Base-by-base conservation (phyloP, 2,797 vertebrate species). In the Anabacerthia variegaticeps region DNA sequence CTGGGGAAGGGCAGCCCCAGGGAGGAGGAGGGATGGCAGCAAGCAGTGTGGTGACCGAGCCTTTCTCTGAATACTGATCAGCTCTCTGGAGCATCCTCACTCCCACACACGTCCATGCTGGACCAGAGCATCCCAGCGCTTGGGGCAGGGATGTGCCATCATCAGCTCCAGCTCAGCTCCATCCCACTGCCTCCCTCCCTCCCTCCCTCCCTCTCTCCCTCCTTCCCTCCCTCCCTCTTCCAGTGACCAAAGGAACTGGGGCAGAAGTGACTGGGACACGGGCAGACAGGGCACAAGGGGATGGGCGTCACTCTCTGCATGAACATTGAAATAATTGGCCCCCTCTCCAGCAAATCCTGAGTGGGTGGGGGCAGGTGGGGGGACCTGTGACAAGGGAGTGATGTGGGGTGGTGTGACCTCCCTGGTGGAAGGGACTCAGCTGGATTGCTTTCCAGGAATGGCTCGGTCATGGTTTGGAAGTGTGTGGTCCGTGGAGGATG, bases 201-300 rank as follows among this genome's bases (percentile, higher is more conserved):
- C 37, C n/a, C 52, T 69, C 56, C 43, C 24, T 44, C 44, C 36
- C 36, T 36, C 36, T 8, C 36, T 36, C 36, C 54, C 32, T 55
- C 52, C 54, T 44, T 30, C 49, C 30, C 32, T 48, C 34, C 30
- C 48, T 69, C 56, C 44, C 27, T 65, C 30, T 56, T 62, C 12
- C 68, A 20, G 65, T 36, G 65, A 48, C 77, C 2, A 7, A 23
- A 81, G 92, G 93, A 97, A 93, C 81, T 93, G 83, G 96, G 95
- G 95, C 96, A 97, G 97, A 94, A 95, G 77, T 89, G 95, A 93
- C 46, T 48, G 89, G 43, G 75, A 92, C 37, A 2, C 8, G 54
- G 87, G 74, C 8, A 1, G 97, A 89, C 90, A 68, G 71, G 67
- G 48, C 32, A 1, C 54, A 4, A 34, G 76, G 79, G 61, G 37